Conservation (phyloP, 2,888 invertebrate genomes). For the Antheraea yamamai region DNA sequence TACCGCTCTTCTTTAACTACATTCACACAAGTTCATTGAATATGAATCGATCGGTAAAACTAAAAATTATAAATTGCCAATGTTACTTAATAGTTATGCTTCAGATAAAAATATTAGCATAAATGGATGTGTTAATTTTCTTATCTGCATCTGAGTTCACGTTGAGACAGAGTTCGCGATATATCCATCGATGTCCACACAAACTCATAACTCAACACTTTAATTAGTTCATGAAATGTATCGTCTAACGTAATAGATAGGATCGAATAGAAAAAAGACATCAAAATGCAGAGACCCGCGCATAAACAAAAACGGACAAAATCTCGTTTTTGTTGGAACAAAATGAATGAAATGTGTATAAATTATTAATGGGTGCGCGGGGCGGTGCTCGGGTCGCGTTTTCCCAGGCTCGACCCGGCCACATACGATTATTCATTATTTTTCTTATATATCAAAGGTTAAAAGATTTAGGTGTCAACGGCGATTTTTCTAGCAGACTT, state of each 20-base stretch:
- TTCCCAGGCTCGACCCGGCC: slow-evolving; percentile 46
- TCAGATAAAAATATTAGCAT: slow-evolving; percentile 6
- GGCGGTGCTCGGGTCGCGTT: slow-evolving; percentile 40
- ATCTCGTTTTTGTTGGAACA: slow-evolving; percentile 46
- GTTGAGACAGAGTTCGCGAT: slow-evolving; percentile 10
- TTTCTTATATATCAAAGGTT: slow-evolving; percentile 19
- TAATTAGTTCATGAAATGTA: slow-evolving; percentile 43
- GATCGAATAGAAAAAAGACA: slow-evolving; percentile 41
- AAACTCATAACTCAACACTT: slow-evolving; percentile 36
- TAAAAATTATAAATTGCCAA: background rate
- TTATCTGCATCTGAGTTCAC: slow-evolving; percentile 9
- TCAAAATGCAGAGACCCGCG: slow-evolving; percentile 47
- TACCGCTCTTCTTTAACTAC: slow-evolving; percentile 45
- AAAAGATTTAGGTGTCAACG: slow-evolving; percentile 34
- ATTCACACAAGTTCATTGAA: slow-evolving; percentile 30
- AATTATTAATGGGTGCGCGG: slow-evolving; percentile 33
- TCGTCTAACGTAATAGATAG: slow-evolving; percentile 17
- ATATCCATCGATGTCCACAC: slow-evolving; percentile 15
- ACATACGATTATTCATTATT: slow-evolving; percentile 43
- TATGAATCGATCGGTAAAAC: background rate
- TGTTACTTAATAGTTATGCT: slow-evolving; percentile 3
- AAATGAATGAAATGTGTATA: slow-evolving; percentile 60
- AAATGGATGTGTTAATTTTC: slow-evolving; percentile 7
- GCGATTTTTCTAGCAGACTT: slow-evolving; percentile 44
- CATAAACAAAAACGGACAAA: slow-evolving; percentile 48